Evolutionary conservation across 2,888 invertebrate species (phyloP), one percentile per base, ranked within the genome.

Genomic region (Emmelina monodactyla): DNA sequence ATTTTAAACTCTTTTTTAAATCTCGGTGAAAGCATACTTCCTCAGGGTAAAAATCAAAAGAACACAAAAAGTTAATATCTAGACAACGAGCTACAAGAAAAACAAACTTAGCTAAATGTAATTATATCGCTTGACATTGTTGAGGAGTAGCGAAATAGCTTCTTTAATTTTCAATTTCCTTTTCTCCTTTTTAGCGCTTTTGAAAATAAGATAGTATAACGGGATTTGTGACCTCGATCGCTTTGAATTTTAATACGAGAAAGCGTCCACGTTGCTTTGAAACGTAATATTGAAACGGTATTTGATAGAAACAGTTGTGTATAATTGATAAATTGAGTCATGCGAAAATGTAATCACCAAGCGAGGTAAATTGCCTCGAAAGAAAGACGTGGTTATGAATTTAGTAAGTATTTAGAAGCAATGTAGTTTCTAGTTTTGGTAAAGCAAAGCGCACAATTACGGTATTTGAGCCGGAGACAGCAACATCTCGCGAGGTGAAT

Each of bases 401-500:
- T n/a, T n/a, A n/a, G n/a, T n/a, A n/a, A n/a, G n/a, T n/a, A n/a
- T n/a, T n/a, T n/a, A n/a, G n/a, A n/a, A n/a, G n/a, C n/a, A n/a
- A n/a, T n/a, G n/a, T n/a, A n/a, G n/a, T n/a, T n/a, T n/a, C n/a
- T n/a, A n/a, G n/a, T n/a, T 9, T 19, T 9, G n/a, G n/a, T 25
- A 10, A 7, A 3, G 25, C 25, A 25, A 25, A 25, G 11, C n/a
- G 25, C n/a, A n/a, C n/a, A 25, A 25, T 25, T 25, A 25, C n/a
- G 25, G 25, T 34, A 37, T 36, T 16, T 11, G 25, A 25, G 11
- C 25, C 25, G 57, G 58, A 58, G 66, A 62, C 61, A 60, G 58
- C 50, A 57, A 69, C 69, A 72, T 70, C 64, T 64, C 49, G n/a
- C 50, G 67, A 78, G 79, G 79, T 79, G 79, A 79, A 79, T 63